phyloP scores from a whole-genome alignment of 2,797 vertebrate genomes.

The Carduelis carduelis region DNA sequence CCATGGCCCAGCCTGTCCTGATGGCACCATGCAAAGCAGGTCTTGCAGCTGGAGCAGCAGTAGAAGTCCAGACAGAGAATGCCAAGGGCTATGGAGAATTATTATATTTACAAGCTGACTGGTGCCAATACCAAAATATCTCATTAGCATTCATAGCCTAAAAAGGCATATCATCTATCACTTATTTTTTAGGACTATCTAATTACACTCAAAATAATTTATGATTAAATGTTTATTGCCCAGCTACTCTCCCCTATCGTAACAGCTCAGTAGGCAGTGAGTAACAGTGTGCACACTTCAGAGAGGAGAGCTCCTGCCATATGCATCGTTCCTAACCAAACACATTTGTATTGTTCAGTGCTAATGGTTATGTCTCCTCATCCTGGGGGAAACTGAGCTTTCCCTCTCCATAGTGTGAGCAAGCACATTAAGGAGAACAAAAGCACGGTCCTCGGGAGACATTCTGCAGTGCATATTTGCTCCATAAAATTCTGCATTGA shows the following conservation, averaged over 20 bases:
- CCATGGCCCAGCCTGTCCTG: background rate
- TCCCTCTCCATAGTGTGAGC: background rate
- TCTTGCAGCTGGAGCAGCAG: background rate
- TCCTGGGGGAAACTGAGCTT: conserved; percentile 9
- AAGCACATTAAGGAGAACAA: background rate
- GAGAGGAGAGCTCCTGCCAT: background rate
- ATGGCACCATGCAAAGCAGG: background rate
- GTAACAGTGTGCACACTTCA: background rate
- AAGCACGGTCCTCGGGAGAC: background rate
- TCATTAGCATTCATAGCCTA: conserved; percentile 5
- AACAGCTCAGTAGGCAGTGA: conserved; percentile 22
- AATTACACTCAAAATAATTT: conserved; percentile 37
- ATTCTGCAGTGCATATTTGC: background rate
- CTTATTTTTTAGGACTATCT: background rate
- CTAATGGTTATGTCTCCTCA: background rate
- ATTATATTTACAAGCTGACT: background rate
- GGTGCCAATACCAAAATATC: background rate
- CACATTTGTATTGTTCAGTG: background rate
- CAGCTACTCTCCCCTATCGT: background rate
- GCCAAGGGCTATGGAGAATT: background rate
- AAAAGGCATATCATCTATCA: background rate
- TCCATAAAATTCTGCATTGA: conserved; percentile 1
- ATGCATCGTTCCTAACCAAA: background rate
- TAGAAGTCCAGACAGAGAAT: background rate
- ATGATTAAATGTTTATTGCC: conserved; percentile 9